A percentile compares a stretch with the other conserved stretches of the same genome.
Evolutionary conservation across 2,888 invertebrate genomes (phyloP).

Genomic region (Polydrusus pterygomalis): DNA sequence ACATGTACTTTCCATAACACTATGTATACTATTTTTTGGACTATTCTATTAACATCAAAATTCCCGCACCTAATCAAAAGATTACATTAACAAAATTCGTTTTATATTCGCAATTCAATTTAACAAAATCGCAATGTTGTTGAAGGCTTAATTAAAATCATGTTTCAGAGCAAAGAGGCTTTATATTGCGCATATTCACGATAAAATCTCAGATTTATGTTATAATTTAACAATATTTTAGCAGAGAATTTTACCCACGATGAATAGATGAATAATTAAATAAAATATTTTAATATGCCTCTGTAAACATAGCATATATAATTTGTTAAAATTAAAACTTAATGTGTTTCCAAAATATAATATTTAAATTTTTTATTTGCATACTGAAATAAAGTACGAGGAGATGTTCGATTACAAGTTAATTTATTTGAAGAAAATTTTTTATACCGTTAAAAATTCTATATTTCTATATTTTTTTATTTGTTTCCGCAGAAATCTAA

Average conservation of each 20-base stretch:
- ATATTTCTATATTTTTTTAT: too few relatives aligned
- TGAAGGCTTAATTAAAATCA: conserved; percentile 16
- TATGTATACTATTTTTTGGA: background rate
- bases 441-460: too few relatives aligned
- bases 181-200: conserved; percentile 14
- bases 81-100: conserved; percentile 14
- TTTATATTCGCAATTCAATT: conserved; percentile 18
- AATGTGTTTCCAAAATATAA: background rate
- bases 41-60: background rate
- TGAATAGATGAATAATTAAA: conserved; percentile 9
- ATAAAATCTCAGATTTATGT: conserved; percentile 18
- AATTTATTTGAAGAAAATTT: conserved; percentile 1
- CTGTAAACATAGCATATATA: background rate
- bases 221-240: conserved; percentile 12
- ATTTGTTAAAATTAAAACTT: conserved; percentile 7
- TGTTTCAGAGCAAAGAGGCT: conserved; percentile 4
- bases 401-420: too few relatives aligned
- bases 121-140: conserved; percentile 13
- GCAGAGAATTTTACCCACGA: background rate
- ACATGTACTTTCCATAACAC: too few relatives aligned
- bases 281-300: background rate
- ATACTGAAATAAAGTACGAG: too few relatives aligned
- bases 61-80: conserved; percentile 1
- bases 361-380: background rate
- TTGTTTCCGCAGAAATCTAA: too few relatives aligned